phyloP scores from a whole-genome alignment of 1,140 invertebrate genomes.

The Cydia amplana region DNA sequence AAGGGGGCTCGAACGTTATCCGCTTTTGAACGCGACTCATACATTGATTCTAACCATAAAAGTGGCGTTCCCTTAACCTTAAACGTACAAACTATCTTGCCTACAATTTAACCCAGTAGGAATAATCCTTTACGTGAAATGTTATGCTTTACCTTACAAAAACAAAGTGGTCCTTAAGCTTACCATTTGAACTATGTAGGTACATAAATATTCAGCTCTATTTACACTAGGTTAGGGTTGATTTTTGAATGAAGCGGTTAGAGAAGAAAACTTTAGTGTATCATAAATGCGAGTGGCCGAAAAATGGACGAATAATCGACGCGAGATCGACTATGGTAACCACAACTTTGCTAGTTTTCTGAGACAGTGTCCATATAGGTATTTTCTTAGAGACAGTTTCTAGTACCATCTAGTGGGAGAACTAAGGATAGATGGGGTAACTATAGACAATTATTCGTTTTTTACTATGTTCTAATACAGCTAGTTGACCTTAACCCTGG shows the following conservation, averaged over 20 bases:
- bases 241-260: not conserved
- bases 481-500: too few species aligned
- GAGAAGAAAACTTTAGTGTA: constrained; percentile 22
- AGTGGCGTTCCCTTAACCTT: too few species aligned
- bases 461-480: too few species aligned
- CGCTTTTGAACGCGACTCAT: too few species aligned
- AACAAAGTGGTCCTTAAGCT: not conserved
- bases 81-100: too few species aligned
- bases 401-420: too few species aligned
- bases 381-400: not conserved
- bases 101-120: too few species aligned
- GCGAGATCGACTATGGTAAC: constrained; percentile 23
- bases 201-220: not conserved
- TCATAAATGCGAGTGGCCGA: constrained; percentile 32
- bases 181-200: not conserved
- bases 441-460: too few species aligned
- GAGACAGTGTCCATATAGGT: too few species aligned
- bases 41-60: too few species aligned
- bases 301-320: constrained; percentile 31
- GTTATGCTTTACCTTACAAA: not conserved
- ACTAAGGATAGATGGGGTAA: too few species aligned
- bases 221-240: not conserved
- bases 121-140: not conserved
- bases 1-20: too few species aligned
- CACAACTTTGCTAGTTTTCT: not conserved